Conservation (phyloP, 2,113 vertebrate genomes). For the Pungitius pungitius region DNA sequence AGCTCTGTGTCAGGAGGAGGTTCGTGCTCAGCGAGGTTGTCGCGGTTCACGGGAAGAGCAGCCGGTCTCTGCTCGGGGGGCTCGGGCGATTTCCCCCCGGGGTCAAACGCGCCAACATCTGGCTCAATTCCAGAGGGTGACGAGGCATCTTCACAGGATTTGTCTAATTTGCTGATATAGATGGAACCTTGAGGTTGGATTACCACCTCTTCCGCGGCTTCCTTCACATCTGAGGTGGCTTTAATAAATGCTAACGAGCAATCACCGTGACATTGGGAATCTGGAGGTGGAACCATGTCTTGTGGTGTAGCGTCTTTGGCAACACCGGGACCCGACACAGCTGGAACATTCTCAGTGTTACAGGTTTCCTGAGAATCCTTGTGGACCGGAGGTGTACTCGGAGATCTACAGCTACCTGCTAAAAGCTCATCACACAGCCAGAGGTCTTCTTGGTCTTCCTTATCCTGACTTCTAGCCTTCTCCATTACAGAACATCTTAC, state of each 20-base stretch:
- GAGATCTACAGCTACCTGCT: constrained; percentile 13
- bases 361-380: not conserved
- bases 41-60: not conserved
- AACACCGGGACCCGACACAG: not conserved
- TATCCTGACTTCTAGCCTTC: constrained; percentile 9
- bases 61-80: constrained; percentile 34
- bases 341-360: not conserved
- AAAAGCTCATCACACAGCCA: constrained; percentile 30
- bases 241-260: not conserved
- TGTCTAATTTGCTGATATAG: not conserved
- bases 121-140: constrained; percentile 22
- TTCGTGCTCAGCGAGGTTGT: not conserved
- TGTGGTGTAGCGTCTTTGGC: not conserved
- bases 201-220: not conserved
- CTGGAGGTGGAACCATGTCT: constrained; percentile 1
- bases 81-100: constrained; percentile 24
- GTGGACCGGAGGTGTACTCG: not conserved
- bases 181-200: not conserved
- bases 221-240: not conserved
- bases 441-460: constrained; percentile 15
- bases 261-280: not conserved
- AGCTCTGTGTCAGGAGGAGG: constrained; percentile 3
- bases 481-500: constrained; percentile 61
- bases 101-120: constrained; percentile 63
- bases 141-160: not conserved